These are phyloP conservation scores for Ceuthmochares aereus DNA, from an alignment of 2,113 vertebrate genomes.

Conservation along the genomic window DNA sequence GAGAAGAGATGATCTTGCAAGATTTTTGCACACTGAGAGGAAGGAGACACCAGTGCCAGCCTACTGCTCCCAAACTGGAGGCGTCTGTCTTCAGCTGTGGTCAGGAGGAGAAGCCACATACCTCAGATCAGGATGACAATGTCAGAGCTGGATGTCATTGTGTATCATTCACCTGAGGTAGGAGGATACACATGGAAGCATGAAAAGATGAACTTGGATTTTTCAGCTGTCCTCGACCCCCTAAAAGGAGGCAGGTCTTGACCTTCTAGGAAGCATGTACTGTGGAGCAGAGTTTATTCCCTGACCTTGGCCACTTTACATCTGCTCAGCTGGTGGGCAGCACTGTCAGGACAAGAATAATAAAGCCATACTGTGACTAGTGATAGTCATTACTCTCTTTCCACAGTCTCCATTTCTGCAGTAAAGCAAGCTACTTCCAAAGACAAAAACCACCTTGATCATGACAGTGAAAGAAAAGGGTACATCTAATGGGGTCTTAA, in stretches of 20 bases:
- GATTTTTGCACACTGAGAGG: not conserved
- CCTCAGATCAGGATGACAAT: not conserved
- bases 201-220: not conserved
- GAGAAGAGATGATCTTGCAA: not conserved
- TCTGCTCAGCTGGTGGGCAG: not conserved
- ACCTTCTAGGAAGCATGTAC: not conserved
- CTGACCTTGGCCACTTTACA: not conserved
- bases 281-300: not conserved
- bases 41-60: not conserved
- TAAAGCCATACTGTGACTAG: not conserved
- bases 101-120: not conserved
- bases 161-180: not conserved
- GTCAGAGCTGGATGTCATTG: not conserved
- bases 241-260: not conserved
- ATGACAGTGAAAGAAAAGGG: not conserved
- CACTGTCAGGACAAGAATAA: not conserved
- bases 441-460: not conserved
- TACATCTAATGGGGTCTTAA: conserved; percentile 7
- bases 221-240: not conserved
- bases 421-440: not conserved
- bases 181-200: not conserved
- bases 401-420: not conserved
- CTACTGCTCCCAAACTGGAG: not conserved
- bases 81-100: not conserved
- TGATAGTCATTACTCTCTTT: not conserved